Base-by-base conservation (phyloP, 2,888 invertebrate species). In the Machimus atricapillus region DNA sequence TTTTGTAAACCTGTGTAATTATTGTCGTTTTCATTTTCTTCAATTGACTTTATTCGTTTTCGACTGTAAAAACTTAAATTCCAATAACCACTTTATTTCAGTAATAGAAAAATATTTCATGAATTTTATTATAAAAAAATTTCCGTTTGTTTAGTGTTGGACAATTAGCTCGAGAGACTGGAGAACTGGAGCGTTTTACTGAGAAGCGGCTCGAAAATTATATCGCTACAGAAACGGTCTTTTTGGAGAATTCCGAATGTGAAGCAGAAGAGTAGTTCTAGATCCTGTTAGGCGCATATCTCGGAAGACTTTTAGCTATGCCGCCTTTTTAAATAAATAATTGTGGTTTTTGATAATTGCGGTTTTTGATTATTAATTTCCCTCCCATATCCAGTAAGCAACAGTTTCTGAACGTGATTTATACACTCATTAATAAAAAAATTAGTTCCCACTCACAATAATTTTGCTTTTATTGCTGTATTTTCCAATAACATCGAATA, bases 161-260 rank as follows among this genome's bases (percentile, higher is more conserved):
- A 56, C 90, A 90, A 74, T 89, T 90, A 88, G 89, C 89, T 5
- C 52, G 85, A 40, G 90, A 90, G 8, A 93, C 91, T 91, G 92
- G 91, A 91, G 93, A 90, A 92, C 93, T 90, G 92, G 93, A 91
- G 90, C 93, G 90, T 90, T 93, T 88, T 91, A 93, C 89, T 90
- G 94, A 91, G 90, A 93, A 90, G 91, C 93, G 89, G 92, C 93
- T 91, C 74, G 93, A 76, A 93, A 93, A 88, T 90, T 93, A n/a
- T n/a, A n/a, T n/a, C 5, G 90, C 91, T 79, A 90, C 90, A 0
- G 91, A 91, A 34, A 85, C 91, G 1, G 90, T 92, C 91, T 88
- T 94, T 90, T 89, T 95, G 90, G 94, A 95, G 90, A 89, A 94
- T 91, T 92, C 93, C 91, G 92, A 91, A 90, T 88, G 92, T 89